phyloP scores from a whole-genome alignment of 2,888 invertebrate genomes.

The Drosophila mimetica region DNA sequence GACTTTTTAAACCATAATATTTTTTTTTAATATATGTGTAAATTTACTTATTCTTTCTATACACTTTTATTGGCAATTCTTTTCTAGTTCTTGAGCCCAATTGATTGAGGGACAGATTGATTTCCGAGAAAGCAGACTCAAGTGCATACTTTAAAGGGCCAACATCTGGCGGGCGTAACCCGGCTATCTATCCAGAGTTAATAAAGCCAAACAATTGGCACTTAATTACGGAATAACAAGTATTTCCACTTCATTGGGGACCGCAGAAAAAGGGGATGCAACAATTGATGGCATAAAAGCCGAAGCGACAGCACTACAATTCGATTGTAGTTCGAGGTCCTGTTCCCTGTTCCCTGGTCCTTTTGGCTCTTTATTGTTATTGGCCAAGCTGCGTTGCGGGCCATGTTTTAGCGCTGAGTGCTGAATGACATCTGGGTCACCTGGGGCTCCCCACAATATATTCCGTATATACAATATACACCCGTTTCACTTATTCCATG shows the following conservation, averaged over 20 bases:
- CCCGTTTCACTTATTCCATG: constrained; percentile 21
- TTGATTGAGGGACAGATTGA: too few relatives aligned
- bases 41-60: too few relatives aligned
- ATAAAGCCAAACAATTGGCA: constrained; percentile 3
- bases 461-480: neutral
- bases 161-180: neutral
- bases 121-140: neutral
- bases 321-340: constrained; percentile 3
- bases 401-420: constrained; percentile 69
- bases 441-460: constrained; percentile 46
- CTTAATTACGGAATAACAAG: constrained; percentile 4
- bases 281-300: constrained; percentile 8
- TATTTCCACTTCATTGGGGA: neutral
- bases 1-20: too few relatives aligned
- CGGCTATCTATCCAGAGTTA: too few relatives aligned
- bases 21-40: too few relatives aligned
- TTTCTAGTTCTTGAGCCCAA: too few relatives aligned
- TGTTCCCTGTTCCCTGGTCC: neutral
- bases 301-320: constrained; percentile 23
- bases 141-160: neutral
- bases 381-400: constrained; percentile 61
- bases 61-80: too few relatives aligned
- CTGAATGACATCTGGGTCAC: constrained; percentile 78
- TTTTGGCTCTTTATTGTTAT: constrained; percentile 67
- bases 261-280: neutral